Percentiles rank a stretch among this genome's conserved stretches.
phyloP scores from a whole-genome alignment of 2,888 invertebrate genomes.

The Eupithecia dodoneata region DNA sequence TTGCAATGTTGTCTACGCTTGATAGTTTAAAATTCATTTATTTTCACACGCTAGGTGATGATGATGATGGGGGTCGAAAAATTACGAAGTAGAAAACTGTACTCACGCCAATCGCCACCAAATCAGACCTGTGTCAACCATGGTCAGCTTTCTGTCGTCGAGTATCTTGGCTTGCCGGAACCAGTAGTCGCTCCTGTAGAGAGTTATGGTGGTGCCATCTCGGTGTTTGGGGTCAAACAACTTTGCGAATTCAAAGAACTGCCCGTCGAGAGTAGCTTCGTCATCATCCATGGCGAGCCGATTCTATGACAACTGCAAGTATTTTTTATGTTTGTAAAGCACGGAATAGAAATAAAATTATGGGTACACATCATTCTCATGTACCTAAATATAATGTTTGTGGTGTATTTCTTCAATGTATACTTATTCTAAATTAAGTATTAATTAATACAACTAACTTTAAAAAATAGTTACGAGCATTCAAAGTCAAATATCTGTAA shows the following conservation, averaged over 20 bases:
- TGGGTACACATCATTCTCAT: neutral
- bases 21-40: neutral
- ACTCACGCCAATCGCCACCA: constrained; percentile 56
- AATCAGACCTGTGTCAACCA: constrained; percentile 58
- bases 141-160: constrained; percentile 57
- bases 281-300: constrained; percentile 51
- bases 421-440: too few species aligned
- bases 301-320: neutral
- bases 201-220: constrained; percentile 50
- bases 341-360: neutral
- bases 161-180: constrained; percentile 57
- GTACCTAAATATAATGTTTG: too few species aligned
- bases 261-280: constrained; percentile 57
- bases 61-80: neutral
- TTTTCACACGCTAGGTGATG: neutral
- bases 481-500: too few species aligned
- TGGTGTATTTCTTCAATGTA: too few species aligned
- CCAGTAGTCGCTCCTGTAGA: constrained; percentile 60
- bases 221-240: constrained; percentile 48
- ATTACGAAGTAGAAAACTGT: neutral
- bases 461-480: too few species aligned
- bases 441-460: too few species aligned
- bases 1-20: neutral
- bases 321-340: neutral
- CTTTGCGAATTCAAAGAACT: constrained; percentile 55